Conservation (phyloP, 2,113 vertebrate species). For the Catharus bicknelli region DNA sequence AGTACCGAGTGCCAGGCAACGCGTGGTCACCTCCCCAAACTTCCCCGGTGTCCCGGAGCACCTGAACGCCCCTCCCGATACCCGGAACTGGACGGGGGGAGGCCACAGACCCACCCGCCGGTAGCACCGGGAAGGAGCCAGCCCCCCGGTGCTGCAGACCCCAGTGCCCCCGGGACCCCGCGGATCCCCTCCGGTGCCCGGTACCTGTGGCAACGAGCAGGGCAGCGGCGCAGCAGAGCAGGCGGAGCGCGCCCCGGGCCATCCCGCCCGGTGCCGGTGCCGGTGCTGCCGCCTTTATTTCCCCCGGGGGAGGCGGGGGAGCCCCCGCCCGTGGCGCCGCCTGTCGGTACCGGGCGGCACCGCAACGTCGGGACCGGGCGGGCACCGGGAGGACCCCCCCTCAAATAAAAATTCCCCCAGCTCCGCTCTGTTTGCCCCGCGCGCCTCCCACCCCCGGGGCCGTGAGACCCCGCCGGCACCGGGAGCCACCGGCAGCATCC, state of each 20-base stretch:
- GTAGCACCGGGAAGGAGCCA: background rate
- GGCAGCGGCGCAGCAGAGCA: background rate
- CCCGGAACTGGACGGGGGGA: background rate
- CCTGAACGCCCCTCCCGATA: no score
- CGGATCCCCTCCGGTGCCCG: background rate
- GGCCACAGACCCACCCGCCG: background rate
- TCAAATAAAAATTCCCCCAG: fast-evolving
- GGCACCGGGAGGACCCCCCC: background rate
- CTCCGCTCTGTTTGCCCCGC: background rate
- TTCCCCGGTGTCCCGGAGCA: background rate
- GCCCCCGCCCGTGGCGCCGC: background rate
- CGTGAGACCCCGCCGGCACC: background rate
- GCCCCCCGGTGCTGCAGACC: background rate
- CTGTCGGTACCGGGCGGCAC: background rate
- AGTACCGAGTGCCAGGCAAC: background rate
- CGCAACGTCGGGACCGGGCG: background rate
- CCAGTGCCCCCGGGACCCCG: background rate
- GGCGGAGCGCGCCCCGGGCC: background rate
- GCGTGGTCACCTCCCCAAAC: fast-evolving
- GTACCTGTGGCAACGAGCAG: constrained; percentile 11
- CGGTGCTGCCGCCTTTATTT: background rate
- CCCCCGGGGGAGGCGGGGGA: background rate
- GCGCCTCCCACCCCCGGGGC: background rate
- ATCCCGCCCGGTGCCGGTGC: background rate
- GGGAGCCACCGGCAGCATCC: background rate